These are phyloP conservation scores for Lepilemur ruficaudatus DNA, from an alignment of 2,797 vertebrate species.

Conservation along the genomic window DNA sequence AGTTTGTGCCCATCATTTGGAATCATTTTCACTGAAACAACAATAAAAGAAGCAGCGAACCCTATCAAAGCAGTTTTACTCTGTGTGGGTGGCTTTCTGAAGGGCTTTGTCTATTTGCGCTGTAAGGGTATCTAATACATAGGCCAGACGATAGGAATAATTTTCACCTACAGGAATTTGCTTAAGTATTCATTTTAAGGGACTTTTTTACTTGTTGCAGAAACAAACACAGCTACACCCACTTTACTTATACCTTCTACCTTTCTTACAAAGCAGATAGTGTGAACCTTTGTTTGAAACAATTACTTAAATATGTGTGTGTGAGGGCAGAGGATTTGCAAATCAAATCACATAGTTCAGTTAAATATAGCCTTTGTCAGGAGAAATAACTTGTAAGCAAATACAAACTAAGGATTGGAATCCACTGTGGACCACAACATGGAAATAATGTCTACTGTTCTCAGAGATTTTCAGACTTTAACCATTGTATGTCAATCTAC, in stretches of 20 bases:
- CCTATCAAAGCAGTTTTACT: neutral
- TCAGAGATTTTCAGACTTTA: neutral
- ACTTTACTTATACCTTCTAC: neutral
- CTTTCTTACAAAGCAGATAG: neutral
- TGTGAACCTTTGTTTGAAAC: constrained; percentile 56
- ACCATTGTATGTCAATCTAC: neutral
- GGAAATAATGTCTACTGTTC: neutral
- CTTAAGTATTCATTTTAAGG: neutral
- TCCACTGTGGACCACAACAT: neutral
- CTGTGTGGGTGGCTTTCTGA: neutral
- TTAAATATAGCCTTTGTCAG: constrained; percentile 67
- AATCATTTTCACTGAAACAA: neutral
- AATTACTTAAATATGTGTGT: constrained; percentile 57
- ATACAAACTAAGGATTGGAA: constrained; percentile 35
- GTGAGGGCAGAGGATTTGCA: constrained; percentile 48
- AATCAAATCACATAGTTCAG: constrained; percentile 61
- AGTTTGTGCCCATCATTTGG: neutral
- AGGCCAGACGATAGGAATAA: neutral
- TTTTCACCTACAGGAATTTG: neutral
- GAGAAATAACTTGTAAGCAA: constrained; percentile 57
- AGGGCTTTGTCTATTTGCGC: neutral
- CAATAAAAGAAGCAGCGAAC: neutral
- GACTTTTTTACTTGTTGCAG: neutral
- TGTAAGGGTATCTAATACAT: neutral
- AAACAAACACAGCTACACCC: neutral